phyloP scores from a whole-genome alignment of 2,113 vertebrate species.

The Microcebus jonahi region DNA sequence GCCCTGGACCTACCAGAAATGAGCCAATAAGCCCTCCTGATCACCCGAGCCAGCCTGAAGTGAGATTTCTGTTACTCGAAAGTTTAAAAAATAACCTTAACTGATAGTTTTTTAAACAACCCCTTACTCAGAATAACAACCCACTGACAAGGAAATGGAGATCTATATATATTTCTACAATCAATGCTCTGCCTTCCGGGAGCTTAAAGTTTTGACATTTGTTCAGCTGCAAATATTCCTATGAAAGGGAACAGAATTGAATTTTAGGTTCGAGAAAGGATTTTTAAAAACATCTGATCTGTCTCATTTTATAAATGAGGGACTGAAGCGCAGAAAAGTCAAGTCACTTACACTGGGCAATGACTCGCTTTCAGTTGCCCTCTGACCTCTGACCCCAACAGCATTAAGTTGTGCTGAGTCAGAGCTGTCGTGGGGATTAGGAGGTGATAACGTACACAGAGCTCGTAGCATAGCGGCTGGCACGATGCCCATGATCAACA shows the following conservation, averaged over 20 bases:
- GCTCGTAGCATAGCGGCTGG: neutral
- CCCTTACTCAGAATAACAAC: neutral
- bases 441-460: neutral
- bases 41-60: neutral
- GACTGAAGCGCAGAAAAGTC: neutral
- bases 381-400: neutral
- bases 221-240: neutral
- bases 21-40: neutral
- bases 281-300: neutral
- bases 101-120: conserved; percentile 23
- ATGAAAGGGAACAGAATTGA: conserved; percentile 21
- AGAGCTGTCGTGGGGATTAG: neutral
- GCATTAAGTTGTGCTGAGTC: neutral
- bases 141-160: neutral
- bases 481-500: neutral
- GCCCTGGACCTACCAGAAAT: neutral
- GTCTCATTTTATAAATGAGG: neutral
- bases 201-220: neutral
- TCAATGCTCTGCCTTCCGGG: neutral
- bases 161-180: neutral
- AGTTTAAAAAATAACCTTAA: neutral
- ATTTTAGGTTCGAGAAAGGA: neutral
- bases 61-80: neutral
- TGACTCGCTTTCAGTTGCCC: fast-evolving
- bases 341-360: neutral